phyloP scores from a whole-genome alignment of 2,797 vertebrate species.

The Emys orbicularis region DNA sequence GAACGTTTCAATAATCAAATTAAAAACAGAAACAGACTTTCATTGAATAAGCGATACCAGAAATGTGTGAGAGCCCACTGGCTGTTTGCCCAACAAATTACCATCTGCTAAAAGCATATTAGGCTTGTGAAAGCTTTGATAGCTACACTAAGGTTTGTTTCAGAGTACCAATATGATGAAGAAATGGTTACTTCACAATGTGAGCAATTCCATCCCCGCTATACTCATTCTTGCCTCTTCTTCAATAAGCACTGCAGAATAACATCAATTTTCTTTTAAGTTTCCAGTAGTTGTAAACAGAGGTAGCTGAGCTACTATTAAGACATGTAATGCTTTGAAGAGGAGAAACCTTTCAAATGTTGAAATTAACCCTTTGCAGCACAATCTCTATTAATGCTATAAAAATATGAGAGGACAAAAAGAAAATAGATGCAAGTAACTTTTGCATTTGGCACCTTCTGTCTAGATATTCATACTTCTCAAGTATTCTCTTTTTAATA shows the following conservation, averaged over 20 bases:
- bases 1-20: constrained; percentile 27
- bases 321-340: constrained; percentile 75
- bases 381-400: constrained; percentile 79
- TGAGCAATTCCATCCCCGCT: constrained; percentile 54
- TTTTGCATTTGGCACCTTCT: constrained; percentile 86
- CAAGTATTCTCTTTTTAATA: constrained; percentile 85
- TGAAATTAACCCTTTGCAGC: constrained; percentile 79
- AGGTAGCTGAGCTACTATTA: constrained; percentile 83
- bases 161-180: constrained; percentile 43
- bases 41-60: constrained; percentile 8
- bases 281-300: constrained; percentile 83
- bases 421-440: constrained; percentile 80
- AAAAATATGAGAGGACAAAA: constrained; percentile 78
- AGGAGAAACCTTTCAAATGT: constrained; percentile 79
- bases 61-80: constrained; percentile 5
- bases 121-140: constrained; percentile 38
- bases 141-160: constrained; percentile 4
- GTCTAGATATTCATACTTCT: constrained; percentile 83
- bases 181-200: constrained; percentile 48
- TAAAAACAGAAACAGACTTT: constrained; percentile 25
- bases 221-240: constrained; percentile 60
- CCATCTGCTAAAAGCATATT: constrained; percentile 31
- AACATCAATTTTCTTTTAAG: constrained; percentile 80
- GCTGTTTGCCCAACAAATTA: constrained; percentile 17
- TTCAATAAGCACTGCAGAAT: constrained; percentile 69